Conservation (phyloP, 2,888 invertebrate species). For the Cephus nigrinus region DNA sequence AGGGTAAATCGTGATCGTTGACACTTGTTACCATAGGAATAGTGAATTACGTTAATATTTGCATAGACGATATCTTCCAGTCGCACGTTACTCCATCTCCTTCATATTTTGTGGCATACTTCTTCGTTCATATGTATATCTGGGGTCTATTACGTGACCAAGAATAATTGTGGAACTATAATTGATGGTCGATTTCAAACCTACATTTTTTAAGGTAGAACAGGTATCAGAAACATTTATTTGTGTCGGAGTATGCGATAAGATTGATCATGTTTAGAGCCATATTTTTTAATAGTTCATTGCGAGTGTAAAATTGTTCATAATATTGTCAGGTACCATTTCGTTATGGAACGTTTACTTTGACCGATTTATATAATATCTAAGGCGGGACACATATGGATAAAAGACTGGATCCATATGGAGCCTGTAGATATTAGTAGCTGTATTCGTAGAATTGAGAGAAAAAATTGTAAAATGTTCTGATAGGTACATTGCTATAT, state of each 20-base stretch:
- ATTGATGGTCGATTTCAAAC: too few relatives aligned
- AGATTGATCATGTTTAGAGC: too few relatives aligned
- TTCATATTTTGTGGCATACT: not conserved
- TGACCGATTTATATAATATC: not conserved
- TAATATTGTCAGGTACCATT: not conserved
- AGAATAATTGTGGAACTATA: too few relatives aligned
- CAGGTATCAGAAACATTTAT: too few relatives aligned
- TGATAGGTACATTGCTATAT: not conserved
- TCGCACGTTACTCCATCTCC: not conserved
- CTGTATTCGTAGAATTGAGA: not conserved
- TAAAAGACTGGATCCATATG: not conserved
- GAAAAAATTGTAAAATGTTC: not conserved
- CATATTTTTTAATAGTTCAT: too few relatives aligned
- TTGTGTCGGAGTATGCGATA: too few relatives aligned
- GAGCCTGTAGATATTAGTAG: not conserved
- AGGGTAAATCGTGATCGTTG: conserved; percentile 6
- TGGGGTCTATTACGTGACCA: too few relatives aligned
- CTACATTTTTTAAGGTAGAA: too few relatives aligned
- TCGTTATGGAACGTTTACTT: not conserved
- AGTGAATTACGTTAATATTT: conserved; percentile 30
- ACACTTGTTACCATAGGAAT: conserved; percentile 27
- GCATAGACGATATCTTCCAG: conserved; percentile 17
- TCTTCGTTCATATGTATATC: not conserved
- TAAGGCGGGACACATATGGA: not conserved
- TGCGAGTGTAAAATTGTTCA: not conserved